Evolutionary conservation across 2,113 vertebrate species (phyloP).

Genomic region (Ceuthmochares aereus): DNA sequence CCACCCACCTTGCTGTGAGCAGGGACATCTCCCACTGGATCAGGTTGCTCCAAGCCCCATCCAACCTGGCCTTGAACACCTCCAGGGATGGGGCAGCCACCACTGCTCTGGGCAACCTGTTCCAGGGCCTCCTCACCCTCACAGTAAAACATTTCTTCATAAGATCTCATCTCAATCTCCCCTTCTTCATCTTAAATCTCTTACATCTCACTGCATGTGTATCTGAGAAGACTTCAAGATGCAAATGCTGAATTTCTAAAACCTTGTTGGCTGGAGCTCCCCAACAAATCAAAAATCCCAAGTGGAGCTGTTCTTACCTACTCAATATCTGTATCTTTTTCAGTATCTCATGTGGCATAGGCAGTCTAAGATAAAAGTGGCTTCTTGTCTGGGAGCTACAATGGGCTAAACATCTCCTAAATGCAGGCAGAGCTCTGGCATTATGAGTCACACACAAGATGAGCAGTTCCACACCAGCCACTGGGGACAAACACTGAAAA

Average conservation of each 20-base stretch:
- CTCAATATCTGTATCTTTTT: background rate
- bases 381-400: background rate
- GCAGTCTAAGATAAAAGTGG: background rate
- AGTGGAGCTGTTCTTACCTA: background rate
- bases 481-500: background rate
- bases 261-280: background rate
- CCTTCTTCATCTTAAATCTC: no score
- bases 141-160: no score
- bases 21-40: no score
- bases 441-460: background rate
- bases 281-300: background rate
- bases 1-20: no score
- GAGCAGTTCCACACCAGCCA: rapidly evolving
- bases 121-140: no score
- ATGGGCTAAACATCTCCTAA: background rate
- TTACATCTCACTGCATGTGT: background rate
- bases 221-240: background rate
- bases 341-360: background rate
- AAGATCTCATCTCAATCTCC: no score
- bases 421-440: rapidly evolving
- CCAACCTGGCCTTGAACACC: no score
- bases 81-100: no score
- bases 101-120: no score
- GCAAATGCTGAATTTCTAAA: background rate
- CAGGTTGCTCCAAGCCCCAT: no score